Conservation (phyloP, 2,888 invertebrate species). For the Eupithecia exiguata region DNA sequence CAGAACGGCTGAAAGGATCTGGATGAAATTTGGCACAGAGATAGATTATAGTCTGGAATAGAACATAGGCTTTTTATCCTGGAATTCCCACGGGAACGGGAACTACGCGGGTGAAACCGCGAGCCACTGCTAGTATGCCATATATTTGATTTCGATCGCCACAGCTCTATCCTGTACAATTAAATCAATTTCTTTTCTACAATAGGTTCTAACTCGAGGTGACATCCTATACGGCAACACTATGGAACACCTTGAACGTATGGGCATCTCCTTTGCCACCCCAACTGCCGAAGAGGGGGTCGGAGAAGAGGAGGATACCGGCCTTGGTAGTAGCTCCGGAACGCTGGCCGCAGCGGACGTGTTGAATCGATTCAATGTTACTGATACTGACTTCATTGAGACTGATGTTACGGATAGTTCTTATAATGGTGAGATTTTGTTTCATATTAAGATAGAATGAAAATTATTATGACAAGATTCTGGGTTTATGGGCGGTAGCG, state of each 20-base stretch:
- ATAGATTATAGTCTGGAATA: too few species aligned
- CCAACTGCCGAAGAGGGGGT: conserved; percentile 56
- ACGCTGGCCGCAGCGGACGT: conserved; percentile 72
- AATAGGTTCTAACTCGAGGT: conserved; percentile 64
- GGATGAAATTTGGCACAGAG: too few species aligned
- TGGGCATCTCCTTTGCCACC: conserved; percentile 67
- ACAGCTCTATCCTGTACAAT: neutral
- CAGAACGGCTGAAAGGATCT: too few species aligned
- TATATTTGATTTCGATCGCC: too few species aligned
- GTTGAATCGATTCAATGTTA: conserved; percentile 65
- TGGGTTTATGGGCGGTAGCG: too few species aligned
- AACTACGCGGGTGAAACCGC: too few species aligned
- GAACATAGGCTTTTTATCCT: too few species aligned
- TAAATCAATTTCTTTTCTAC: neutral
- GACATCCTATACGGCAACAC: conserved; percentile 73
- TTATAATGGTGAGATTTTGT: conserved; percentile 66
- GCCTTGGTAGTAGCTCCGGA: conserved; percentile 53
- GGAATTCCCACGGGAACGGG: too few species aligned
- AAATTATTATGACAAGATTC: too few species aligned
- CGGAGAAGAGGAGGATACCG: conserved; percentile 54
- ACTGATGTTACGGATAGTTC: conserved; percentile 71
- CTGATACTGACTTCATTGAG: conserved; percentile 74
- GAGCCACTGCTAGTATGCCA: too few species aligned
- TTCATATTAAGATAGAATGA: neutral
- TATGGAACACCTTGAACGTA: conserved; percentile 68